These are phyloP conservation scores for Catamblyrhynchus diadema DNA, from an alignment of 2,797 vertebrate species.

Conservation along the genomic window DNA sequence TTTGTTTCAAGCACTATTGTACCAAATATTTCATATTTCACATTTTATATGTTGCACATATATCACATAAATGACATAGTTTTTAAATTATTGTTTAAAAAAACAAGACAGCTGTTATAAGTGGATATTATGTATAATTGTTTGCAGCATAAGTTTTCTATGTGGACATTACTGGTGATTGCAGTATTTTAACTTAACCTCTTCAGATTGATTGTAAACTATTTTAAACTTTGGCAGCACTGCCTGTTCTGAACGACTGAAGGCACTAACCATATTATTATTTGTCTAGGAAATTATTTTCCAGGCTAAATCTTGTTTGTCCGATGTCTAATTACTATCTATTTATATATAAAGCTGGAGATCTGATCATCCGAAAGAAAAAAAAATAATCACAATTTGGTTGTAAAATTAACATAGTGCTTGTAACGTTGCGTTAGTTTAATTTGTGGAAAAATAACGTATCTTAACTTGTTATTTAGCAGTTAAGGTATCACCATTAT, in stretches of 20 bases:
- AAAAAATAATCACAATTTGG: slow-evolving; percentile 57
- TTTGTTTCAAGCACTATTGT: slow-evolving; percentile 85
- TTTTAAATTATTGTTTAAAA: slow-evolving; percentile 84
- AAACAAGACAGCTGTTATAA: slow-evolving; percentile 79
- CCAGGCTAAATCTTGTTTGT: slow-evolving; percentile 75
- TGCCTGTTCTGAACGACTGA: slow-evolving; percentile 73
- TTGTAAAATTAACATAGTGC: slow-evolving; percentile 76
- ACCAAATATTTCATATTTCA: slow-evolving; percentile 87
- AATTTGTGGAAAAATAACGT: slow-evolving; percentile 74
- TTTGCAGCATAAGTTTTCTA: slow-evolving; percentile 82
- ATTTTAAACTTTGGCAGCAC: slow-evolving; percentile 77
- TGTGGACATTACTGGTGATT: slow-evolving; percentile 83
- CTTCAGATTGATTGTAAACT: slow-evolving; percentile 83
- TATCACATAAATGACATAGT: slow-evolving; percentile 79
- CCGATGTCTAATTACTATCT: slow-evolving; percentile 74
- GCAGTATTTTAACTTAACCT: slow-evolving; percentile 84
- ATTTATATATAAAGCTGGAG: slow-evolving; percentile 75
- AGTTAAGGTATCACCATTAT: slow-evolving; percentile 76
- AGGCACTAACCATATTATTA: slow-evolving; percentile 76
- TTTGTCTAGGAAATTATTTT: slow-evolving; percentile 72
- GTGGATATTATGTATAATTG: slow-evolving; percentile 82
- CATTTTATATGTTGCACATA: slow-evolving; percentile 84
- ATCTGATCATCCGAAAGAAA: slow-evolving; percentile 70
- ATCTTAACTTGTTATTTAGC: slow-evolving; percentile 77
- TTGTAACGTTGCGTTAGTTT: slow-evolving; percentile 76